phyloP scores from a whole-genome alignment of 2,888 invertebrate species.

The Sinentomon sp. region DNA sequence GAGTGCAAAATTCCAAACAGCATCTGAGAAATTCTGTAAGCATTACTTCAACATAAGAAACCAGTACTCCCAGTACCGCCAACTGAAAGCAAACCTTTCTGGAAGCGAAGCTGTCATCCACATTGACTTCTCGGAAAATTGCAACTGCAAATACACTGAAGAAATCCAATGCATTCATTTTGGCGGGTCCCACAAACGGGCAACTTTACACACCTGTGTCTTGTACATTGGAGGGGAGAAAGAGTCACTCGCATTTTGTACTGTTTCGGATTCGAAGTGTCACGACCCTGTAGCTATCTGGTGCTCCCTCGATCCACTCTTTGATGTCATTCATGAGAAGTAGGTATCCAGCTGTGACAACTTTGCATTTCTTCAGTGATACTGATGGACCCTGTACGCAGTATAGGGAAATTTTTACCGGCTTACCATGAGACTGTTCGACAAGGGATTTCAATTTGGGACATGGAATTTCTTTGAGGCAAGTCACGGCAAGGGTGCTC shows the following conservation, averaged over 20 bases:
- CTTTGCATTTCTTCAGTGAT: conserved; percentile 20
- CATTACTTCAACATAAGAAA: conserved; percentile 12
- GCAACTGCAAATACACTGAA: conserved; percentile 17
- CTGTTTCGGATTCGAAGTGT: conserved; percentile 17
- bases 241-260: conserved; percentile 13
- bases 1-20: background rate
- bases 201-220: conserved; percentile 21
- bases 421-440: too few relatives aligned
- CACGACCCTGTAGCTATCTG: conserved; percentile 21
- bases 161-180: conserved; percentile 21
- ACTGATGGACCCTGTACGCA: conserved; percentile 20
- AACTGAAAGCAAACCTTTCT: conserved; percentile 12
- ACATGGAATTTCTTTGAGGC: conserved; percentile 20
- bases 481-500: conserved; percentile 19
- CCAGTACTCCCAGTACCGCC: conserved; percentile 10
- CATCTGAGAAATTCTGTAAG: background rate
- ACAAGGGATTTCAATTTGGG: too few relatives aligned
- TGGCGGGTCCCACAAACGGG: conserved; percentile 18
- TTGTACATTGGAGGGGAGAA: conserved; percentile 17
- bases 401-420: conserved; percentile 20
- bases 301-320: conserved; percentile 19
- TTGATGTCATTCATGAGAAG: too few relatives aligned
- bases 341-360: too few relatives aligned
- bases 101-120: conserved; percentile 15
- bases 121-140: conserved; percentile 21